Conservation (phyloP, 1,140 invertebrate species). For the Cepaea nemoralis region DNA sequence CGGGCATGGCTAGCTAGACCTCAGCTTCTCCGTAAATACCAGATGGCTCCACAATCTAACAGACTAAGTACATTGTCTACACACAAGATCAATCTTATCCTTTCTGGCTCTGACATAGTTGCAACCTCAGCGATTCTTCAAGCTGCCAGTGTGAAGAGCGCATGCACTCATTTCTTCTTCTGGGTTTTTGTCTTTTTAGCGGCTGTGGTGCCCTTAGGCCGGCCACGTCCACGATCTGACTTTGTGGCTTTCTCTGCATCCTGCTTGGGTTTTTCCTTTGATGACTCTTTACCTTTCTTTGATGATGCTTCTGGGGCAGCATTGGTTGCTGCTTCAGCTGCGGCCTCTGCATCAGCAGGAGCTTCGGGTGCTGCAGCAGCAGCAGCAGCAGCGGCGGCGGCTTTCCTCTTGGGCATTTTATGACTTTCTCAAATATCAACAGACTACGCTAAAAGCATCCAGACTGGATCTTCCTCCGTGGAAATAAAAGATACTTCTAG, state of each 20-base stretch:
- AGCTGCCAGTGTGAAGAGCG: constrained; percentile 38
- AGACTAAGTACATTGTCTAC: constrained; percentile 2
- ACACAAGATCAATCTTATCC: background rate
- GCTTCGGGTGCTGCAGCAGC: background rate
- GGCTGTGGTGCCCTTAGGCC: constrained; percentile 23
- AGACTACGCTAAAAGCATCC: no score
- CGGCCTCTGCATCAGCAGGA: constrained; percentile 5
- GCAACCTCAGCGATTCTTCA: constrained; percentile 26
- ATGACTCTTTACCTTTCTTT: constrained; percentile 23
- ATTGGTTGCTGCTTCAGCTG: constrained; percentile 3
- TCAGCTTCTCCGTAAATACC: background rate
- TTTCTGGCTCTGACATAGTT: constrained; percentile 12
- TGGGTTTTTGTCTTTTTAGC: constrained; percentile 17
- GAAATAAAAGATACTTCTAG: no score
- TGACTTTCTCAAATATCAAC: no score
- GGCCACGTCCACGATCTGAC: background rate
- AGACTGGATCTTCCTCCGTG: no score
- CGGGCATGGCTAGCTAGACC: background rate
- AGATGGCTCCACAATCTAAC: background rate
- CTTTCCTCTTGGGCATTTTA: constrained; percentile 29
- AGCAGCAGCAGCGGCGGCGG: background rate
- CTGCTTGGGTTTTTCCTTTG: constrained; percentile 26
- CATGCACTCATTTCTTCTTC: constrained; percentile 20
- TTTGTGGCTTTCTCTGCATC: constrained; percentile 3
- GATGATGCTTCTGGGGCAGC: constrained; percentile 6